These are phyloP conservation scores for Fratercula arctica DNA, from an alignment of 2,797 vertebrate genomes.

Conservation along the genomic window DNA sequence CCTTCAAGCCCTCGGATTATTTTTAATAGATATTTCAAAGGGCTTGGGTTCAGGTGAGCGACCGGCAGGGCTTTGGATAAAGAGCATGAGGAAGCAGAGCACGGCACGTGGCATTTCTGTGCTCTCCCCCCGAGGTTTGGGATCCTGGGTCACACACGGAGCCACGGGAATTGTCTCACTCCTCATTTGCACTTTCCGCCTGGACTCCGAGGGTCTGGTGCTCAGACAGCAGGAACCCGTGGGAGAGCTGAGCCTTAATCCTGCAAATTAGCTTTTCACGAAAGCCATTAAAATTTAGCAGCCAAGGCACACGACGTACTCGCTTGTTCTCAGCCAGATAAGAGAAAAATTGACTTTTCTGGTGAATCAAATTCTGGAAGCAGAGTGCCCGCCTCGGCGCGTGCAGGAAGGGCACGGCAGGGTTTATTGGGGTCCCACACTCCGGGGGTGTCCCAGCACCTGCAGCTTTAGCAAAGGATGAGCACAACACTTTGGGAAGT, in stretches of 20 bases:
- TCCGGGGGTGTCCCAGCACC: background rate
- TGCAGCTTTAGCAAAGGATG: background rate
- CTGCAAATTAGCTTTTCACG: slow-evolving; percentile 46
- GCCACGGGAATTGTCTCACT: background rate
- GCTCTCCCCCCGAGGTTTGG: background rate
- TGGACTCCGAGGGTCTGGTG: background rate
- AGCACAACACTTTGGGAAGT: background rate
- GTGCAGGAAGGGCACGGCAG: background rate
- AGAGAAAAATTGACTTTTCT: slow-evolving; percentile 43
- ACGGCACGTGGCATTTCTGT: background rate
- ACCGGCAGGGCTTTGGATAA: background rate
- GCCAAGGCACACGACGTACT: slow-evolving; percentile 22
- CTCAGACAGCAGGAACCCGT: background rate
- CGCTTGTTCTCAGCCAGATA: slow-evolving; percentile 39
- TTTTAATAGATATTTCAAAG: background rate
- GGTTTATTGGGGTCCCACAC: background rate
- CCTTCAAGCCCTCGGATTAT: background rate
- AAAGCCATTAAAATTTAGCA: slow-evolving; percentile 60
- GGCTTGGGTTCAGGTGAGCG: background rate
- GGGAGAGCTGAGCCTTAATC: slow-evolving; percentile 51
- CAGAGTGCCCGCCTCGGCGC: fast-evolving
- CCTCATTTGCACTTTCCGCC: background rate
- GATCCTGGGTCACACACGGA: fast-evolving
- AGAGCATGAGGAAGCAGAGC: background rate
- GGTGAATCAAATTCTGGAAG: slow-evolving; percentile 1